Base-by-base conservation (phyloP, 2,888 invertebrate species). In the Eretmocerus hayati region DNA sequence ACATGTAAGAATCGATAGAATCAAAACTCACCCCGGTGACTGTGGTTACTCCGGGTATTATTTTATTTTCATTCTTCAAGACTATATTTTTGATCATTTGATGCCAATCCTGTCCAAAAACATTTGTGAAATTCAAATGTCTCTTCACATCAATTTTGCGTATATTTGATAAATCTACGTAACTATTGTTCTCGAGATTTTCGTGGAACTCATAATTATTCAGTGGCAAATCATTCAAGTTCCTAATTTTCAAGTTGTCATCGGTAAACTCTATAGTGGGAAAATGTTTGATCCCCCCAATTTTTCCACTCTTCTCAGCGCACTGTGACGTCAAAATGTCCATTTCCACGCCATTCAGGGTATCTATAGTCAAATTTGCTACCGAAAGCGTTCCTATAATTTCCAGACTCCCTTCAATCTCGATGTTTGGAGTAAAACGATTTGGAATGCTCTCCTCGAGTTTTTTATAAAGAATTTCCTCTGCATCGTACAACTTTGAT, bases 11-110 rank as follows among this genome's bases (percentile, higher is more conserved):
- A n/a, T n/a, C n/a, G n/a, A n/a, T n/a, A n/a, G n/a, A n/a, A n/a
- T n/a, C n/a, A n/a, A n/a, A n/a, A 55, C 69, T 69, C 68, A 81
- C 80, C 53, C 77, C 79, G 37, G 70, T 57, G 20, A 81, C 64
- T 21, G 59, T 56, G 0, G 76, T 63, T n/a, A 67, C 57, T 1
- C 67, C 69, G 1, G 75, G 62, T 44, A 75, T 65, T 23, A 66
- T 54, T 44, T 59, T 63, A 1, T 65, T 58, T 30, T 66, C 51
- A 60, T 75, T 73, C 35, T 63, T 76, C 54, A 77, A 69, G 39
- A 79, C 72, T 8, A 80, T 55, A 32, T 71, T 66, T 2, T 62
- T 56, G 4, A 73, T 56, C 39, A 80, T 66, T 6, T 66, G 58
- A 0, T 66, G 52, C 72, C 81, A 80, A 21, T 64, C 42, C 18